Base-by-base conservation (phyloP, 1,140 invertebrate species). In the Aphaenogaster ashmeadi region DNA sequence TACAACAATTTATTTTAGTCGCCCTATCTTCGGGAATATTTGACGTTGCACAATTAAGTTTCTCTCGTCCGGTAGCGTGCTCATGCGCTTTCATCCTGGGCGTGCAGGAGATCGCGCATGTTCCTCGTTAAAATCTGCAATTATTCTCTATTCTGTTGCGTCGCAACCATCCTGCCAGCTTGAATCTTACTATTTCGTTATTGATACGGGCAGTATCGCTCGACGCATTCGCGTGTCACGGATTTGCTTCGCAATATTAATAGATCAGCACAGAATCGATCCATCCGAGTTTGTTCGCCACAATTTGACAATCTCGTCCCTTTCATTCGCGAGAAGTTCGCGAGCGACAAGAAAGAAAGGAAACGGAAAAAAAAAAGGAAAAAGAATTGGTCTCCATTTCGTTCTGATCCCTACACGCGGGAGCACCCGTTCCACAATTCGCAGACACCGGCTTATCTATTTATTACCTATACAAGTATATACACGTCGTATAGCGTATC, bases 381-480 rank as follows among this genome's bases (percentile, higher is more conserved):
- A 58, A 60, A 21, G 8, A 75, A 86, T 90, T 86, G 89, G 86
- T 90, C 80, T 77, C 58, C 88, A 64, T 74, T 89, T 91, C 88
- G 79, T 74, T 21, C 69, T 21, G 52, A 83, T 83, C 80, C 54
- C 69, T 60, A 74, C 54, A 50, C 44, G 54, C 54, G 80, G 67
- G 41, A 74, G 74, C 27, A 7, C 15, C 15, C 69, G 69, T 74
- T 74, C 38, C 47, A 86, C 60, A 78, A 86, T 79, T 79, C 75
- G 60, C 33, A 75, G 62, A 75, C 71, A 85, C 50, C 41, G 60
- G 74, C 18, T 86, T 86, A 79, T 77, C 50, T 64, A 85, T 66
- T 81, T 44, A 93, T 71, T 71, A 91, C 92, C 92, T 95, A 94
- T 95, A 95, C 94, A 95, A 93, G 91, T 95, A 95, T 95, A 91